Percentiles rank a stretch among this genome's conserved stretches.
Conservation (phyloP, 2,113 vertebrate genomes). For the Chaetodon auriga region DNA sequence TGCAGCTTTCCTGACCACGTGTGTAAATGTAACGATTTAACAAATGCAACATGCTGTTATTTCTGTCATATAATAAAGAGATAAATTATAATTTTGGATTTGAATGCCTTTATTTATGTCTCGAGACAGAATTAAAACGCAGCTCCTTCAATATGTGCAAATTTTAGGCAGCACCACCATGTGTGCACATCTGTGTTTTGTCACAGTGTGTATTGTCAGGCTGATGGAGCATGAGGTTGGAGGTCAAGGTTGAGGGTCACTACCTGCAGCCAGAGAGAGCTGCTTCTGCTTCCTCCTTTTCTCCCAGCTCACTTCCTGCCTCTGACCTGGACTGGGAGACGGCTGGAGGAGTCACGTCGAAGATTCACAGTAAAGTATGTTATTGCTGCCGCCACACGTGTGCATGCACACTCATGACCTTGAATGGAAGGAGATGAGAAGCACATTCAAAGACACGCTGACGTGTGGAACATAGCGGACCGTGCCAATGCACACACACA, state of each 20-base stretch:
- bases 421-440: conserved; percentile 52
- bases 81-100: conserved; percentile 50
- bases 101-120: conserved; percentile 8
- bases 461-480: conserved; percentile 38
- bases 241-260: conserved; percentile 77
- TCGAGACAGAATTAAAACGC: neutral
- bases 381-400: conserved; percentile 49
- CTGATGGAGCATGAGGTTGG: conserved; percentile 63
- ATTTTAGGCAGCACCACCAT: conserved; percentile 6
- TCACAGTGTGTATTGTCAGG: conserved; percentile 63
- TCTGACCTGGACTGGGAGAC: conserved; percentile 68
- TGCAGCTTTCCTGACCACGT: conserved; percentile 48
- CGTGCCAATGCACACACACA: conserved; percentile 29
- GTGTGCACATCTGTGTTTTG: conserved; percentile 75
- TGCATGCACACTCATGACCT: conserved; percentile 42
- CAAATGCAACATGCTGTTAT: conserved; percentile 68
- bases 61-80: conserved; percentile 77
- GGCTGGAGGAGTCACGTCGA: conserved; percentile 57
- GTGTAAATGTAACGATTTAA: conserved; percentile 76
- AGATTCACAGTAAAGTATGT: conserved; percentile 54
- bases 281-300: conserved; percentile 82
- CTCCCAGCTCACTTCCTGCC: conserved; percentile 76
- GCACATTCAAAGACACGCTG: conserved; percentile 35
- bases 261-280: conserved; percentile 75
- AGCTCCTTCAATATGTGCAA: conserved; percentile 9